A percentile compares a stretch with the other conserved stretches of the same genome.
Conservation (phyloP, 1,140 invertebrate genomes). For the Diabrotica virgifera region DNA sequence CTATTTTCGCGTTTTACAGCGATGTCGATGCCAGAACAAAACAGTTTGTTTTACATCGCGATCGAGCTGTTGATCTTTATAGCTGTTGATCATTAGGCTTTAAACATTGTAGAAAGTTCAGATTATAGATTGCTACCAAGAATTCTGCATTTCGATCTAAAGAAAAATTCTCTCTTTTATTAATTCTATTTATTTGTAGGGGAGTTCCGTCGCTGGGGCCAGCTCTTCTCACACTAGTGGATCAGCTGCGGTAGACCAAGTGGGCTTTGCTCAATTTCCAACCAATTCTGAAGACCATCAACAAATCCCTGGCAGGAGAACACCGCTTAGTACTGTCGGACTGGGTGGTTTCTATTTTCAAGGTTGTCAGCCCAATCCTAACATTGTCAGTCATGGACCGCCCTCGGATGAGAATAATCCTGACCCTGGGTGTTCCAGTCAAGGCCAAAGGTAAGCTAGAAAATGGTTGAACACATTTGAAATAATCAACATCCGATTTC, state of each 20-base stretch:
- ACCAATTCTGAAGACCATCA: constrained; percentile 54
- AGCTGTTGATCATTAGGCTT: too few relatives aligned
- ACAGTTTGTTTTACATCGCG: too few relatives aligned
- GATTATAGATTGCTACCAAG: too few relatives aligned
- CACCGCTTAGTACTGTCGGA: constrained; percentile 77
- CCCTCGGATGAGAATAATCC: constrained; percentile 79
- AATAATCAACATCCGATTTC: too few relatives aligned
- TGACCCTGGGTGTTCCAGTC: constrained; percentile 56
- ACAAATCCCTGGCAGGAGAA: constrained; percentile 67
- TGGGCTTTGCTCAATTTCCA: constrained; percentile 33
- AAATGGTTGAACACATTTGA: too few relatives aligned
- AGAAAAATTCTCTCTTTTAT: too few relatives aligned
- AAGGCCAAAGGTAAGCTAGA: constrained; percentile 39
- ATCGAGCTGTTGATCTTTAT: too few relatives aligned
- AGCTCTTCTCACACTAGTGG: constrained; percentile 45
- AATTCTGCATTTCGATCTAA: too few relatives aligned
- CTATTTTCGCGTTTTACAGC: too few relatives aligned
- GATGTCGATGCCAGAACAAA: too few relatives aligned
- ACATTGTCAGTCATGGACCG: constrained; percentile 49
- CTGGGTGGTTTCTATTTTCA: constrained; percentile 76
- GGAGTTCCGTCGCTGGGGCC: constrained; percentile 39
- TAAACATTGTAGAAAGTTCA: too few relatives aligned
- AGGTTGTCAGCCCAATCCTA: constrained; percentile 51
- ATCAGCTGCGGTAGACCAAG: constrained; percentile 29
- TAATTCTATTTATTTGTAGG: constrained; percentile 20